These are phyloP conservation scores for Caloenas nicobarica DNA, from an alignment of 2,113 vertebrate species.

Conservation along the genomic window DNA sequence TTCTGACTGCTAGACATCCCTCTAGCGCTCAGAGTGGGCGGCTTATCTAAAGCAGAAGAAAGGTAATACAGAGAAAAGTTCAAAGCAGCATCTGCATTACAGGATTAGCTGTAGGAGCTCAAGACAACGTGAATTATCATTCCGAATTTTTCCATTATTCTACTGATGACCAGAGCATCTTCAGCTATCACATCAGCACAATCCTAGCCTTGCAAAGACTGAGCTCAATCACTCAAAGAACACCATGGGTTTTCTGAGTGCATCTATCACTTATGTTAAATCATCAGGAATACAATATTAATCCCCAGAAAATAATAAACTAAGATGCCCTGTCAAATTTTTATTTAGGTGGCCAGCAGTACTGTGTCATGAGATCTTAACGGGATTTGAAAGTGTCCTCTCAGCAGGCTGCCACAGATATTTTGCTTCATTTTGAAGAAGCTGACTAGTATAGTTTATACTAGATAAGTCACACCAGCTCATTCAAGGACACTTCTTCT, in stretches of 20 bases:
- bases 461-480: background rate
- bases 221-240: background rate
- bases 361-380: background rate
- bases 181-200: background rate
- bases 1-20: background rate
- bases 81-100: background rate
- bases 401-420: conserved; percentile 41
- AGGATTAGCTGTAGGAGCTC: background rate
- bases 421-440: conserved; percentile 29
- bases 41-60: background rate
- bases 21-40: background rate
- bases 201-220: background rate
- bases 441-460: background rate
- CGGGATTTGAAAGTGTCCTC: conserved; percentile 8
- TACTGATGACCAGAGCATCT: background rate
- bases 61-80: background rate
- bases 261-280: background rate
- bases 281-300: background rate
- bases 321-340: background rate
- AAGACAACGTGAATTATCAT: background rate
- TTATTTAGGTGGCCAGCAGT: background rate
- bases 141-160: background rate
- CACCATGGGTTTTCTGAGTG: background rate
- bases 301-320: conserved; percentile 14
- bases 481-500: background rate